Conservation (phyloP, 2,888 invertebrate species). For the Girardia tigrina region DNA sequence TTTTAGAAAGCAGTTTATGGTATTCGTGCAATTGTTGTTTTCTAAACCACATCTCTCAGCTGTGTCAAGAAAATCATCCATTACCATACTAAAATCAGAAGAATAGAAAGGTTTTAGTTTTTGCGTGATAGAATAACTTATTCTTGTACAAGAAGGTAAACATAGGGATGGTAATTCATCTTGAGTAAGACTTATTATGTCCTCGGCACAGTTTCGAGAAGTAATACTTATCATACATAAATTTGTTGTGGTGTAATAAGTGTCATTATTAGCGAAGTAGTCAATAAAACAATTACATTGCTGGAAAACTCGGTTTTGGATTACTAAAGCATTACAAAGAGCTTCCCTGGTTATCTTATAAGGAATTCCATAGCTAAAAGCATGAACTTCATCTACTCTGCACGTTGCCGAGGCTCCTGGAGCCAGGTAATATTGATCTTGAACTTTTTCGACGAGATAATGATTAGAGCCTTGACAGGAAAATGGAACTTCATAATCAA, state of each 20-base stretch:
- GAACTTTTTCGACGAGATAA: background rate
- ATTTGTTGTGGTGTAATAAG: background rate
- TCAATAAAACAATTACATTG: background rate
- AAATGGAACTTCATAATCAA: background rate
- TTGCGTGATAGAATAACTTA: background rate
- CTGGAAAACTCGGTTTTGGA: background rate
- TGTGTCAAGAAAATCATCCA: background rate
- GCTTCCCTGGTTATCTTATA: background rate
- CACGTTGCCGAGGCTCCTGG: background rate
- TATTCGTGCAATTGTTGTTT: background rate
- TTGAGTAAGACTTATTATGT: background rate
- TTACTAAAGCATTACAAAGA: background rate
- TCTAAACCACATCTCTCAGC: background rate
- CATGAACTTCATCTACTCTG: background rate
- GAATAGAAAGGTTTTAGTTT: background rate
- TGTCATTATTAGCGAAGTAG: background rate
- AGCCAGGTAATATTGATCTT: background rate
- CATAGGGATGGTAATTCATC: background rate
- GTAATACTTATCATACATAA: background rate
- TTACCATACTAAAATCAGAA: background rate
- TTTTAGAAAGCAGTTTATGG: background rate
- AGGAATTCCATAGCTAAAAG: background rate
- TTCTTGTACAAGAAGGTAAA: conserved; percentile 1
- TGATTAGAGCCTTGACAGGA: background rate
- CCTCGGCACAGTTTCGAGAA: background rate